A percentile compares a stretch with the other conserved stretches of the same genome.
These are phyloP conservation scores for Strigops habroptila DNA, from an alignment of 2,113 vertebrate genomes.

Conservation along the genomic window DNA sequence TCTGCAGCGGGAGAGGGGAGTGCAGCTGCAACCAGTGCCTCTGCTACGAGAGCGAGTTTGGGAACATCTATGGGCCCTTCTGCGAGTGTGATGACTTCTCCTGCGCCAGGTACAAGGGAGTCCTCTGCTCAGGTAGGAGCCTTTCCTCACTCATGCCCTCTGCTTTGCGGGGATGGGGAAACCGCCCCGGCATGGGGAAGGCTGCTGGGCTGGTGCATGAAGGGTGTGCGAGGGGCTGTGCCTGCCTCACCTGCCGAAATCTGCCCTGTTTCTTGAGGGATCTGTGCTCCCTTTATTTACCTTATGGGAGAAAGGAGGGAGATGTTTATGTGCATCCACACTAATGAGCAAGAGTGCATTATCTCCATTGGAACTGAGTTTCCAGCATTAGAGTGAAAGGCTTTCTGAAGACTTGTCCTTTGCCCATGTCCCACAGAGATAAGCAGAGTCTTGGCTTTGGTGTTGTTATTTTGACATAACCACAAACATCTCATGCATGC, in stretches of 20 bases:
- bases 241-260: accelerated
- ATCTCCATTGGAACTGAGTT: not conserved
- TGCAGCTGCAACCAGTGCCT: slow-evolving; percentile 96
- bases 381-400: not conserved
- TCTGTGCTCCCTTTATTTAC: not conserved
- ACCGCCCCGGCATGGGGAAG: accelerated
- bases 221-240: accelerated
- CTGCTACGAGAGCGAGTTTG: slow-evolving; percentile 94
- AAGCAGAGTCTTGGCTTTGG: not conserved
- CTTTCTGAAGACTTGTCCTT: not conserved
- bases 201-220: not conserved
- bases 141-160: accelerated
- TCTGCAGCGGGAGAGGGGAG: slow-evolving; percentile 91
- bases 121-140: slow-evolving; percentile 93
- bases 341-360: not conserved
- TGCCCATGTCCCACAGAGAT: accelerated
- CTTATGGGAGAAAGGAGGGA: not conserved
- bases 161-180: accelerated
- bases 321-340: not conserved
- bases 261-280: not conserved
- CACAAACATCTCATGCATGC: not conserved
- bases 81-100: slow-evolving; percentile 98
- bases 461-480: not conserved
- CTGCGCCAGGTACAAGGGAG: slow-evolving; percentile 90
- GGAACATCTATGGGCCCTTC: slow-evolving; percentile 93